Evolutionary conservation across 2,888 invertebrate genomes (phyloP).

Genomic region (Cremastinae sp.): DNA sequence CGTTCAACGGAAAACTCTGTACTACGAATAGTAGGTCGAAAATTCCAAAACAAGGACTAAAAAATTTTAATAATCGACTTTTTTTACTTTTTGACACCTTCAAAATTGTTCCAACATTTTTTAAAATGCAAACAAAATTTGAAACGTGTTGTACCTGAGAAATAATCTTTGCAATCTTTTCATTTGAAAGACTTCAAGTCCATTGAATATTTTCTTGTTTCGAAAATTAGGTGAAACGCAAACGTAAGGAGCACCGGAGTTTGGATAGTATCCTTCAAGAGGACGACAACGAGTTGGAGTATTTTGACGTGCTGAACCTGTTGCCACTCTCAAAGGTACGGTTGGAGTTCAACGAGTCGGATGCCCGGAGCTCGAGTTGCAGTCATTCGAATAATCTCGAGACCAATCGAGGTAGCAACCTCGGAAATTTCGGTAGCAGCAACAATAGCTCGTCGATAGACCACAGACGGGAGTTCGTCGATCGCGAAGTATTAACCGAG

Average conservation of each 20-base stretch:
- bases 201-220: background rate
- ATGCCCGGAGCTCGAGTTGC: slow-evolving; percentile 55
- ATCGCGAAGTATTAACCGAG: slow-evolving; percentile 32
- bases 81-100: no score
- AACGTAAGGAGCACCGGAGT: slow-evolving; percentile 78
- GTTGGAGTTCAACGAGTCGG: slow-evolving; percentile 73
- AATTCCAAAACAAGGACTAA: no score
- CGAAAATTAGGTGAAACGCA: slow-evolving; percentile 76
- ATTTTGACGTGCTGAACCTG: slow-evolving; percentile 77
- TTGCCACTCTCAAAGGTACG: slow-evolving; percentile 77
- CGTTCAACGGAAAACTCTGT: no score
- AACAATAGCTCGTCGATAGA: slow-evolving; percentile 27
- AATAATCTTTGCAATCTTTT: no score
- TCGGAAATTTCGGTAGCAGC: slow-evolving; percentile 36
- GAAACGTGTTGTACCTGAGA: no score
- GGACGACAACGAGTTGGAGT: slow-evolving; percentile 77
- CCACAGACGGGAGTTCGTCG: slow-evolving; percentile 31
- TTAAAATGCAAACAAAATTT: no score
- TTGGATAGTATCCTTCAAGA: slow-evolving; percentile 77
- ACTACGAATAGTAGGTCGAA: no score
- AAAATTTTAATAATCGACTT: no score
- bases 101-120: no score
- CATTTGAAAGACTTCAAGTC: background rate
- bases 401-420: slow-evolving; percentile 1
- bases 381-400: slow-evolving; percentile 17